These are phyloP conservation scores for Limosa lapponica DNA, from an alignment of 2,797 vertebrate species.

Conservation along the genomic window DNA sequence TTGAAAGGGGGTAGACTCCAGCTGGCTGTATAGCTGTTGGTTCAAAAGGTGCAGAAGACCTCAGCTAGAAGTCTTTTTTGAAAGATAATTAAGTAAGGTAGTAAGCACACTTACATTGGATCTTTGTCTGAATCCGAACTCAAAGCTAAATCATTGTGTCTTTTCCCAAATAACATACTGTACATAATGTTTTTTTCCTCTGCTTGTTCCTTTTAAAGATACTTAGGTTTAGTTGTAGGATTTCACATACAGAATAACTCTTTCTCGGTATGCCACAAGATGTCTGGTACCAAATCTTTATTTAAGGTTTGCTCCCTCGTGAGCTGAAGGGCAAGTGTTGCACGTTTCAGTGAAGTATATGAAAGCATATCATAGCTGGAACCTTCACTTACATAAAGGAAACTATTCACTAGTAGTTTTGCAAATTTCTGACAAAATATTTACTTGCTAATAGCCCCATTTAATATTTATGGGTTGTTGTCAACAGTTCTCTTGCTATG, in stretches of 20 bases:
- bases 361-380: background rate
- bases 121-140: background rate
- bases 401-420: background rate
- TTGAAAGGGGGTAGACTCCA: background rate
- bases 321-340: background rate
- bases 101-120: background rate
- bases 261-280: fast-evolving
- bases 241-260: background rate
- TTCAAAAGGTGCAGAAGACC: background rate
- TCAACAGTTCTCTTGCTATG: background rate
- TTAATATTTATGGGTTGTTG: background rate
- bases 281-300: background rate
- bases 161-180: background rate
- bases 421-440: background rate
- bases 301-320: background rate
- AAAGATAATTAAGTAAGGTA: background rate
- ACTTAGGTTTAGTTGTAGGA: background rate
- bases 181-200: background rate
- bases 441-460: background rate
- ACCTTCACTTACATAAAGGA: background rate
- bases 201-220: background rate
- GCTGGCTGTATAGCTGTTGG: background rate
- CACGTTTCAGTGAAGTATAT: background rate
- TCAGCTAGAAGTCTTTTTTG: background rate
- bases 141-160: background rate